phyloP scores from a whole-genome alignment of 2,797 vertebrate species.

The Rhynchonycteris naso region DNA sequence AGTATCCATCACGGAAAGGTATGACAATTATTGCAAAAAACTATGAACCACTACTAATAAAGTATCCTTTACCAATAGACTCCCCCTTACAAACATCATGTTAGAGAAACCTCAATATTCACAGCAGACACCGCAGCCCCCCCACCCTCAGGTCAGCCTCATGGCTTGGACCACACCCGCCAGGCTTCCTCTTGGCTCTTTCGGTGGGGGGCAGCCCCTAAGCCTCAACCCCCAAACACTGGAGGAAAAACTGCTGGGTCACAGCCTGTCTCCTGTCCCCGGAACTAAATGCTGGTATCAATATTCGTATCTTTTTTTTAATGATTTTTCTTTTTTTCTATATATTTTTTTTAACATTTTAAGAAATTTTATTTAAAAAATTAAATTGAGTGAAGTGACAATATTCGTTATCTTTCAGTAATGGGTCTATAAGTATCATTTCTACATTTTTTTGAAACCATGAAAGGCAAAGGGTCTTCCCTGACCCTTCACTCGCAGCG shows the following conservation, averaged over 20 bases:
- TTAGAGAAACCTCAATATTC: neutral
- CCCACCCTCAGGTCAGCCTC: neutral
- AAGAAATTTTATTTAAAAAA: too few species aligned
- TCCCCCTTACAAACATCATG: neutral
- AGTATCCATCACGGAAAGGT: neutral
- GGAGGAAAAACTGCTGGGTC: neutral
- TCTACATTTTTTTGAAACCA: constrained; percentile 9
- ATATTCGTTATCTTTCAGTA: neutral
- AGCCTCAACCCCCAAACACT: neutral
- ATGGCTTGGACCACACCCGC: neutral
- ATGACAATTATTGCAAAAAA: constrained; percentile 30
- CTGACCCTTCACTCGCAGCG: neutral
- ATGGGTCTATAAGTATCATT: neutral
- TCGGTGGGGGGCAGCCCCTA: neutral
- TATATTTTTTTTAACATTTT: too few species aligned
- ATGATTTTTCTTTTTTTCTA: too few species aligned
- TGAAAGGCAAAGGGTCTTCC: neutral
- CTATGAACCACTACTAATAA: neutral
- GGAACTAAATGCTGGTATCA: constrained; percentile 41
- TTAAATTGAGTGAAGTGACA: too few species aligned
- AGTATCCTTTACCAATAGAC: constrained; percentile 17
- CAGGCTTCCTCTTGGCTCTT: neutral
- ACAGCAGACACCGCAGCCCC: neutral
- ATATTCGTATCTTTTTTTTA: neutral
- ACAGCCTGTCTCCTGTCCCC: neutral